Conservation (phyloP, 37 sponge, comb jelly and placozoan genomes). For the Halisarca cf. caerulea region DNA sequence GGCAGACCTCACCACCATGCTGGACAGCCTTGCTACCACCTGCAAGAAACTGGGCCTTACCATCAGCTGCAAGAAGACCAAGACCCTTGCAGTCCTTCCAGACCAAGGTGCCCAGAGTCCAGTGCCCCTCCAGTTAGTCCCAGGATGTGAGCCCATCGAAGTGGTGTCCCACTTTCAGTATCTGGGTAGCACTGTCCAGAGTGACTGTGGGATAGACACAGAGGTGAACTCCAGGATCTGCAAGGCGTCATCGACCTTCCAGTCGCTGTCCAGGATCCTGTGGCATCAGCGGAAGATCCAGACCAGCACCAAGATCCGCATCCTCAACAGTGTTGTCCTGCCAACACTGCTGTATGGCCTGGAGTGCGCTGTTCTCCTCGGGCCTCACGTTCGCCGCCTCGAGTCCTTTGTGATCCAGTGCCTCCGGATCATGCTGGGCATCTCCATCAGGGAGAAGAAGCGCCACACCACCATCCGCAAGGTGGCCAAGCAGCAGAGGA, state of each 20-base stretch:
- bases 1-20: not conserved
- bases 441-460: not conserved
- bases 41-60: conserved; percentile 5
- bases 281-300: not conserved
- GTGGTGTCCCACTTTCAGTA: not conserved
- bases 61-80: conserved; percentile 8
- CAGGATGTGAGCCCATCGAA: not conserved
- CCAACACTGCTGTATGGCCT: not conserved
- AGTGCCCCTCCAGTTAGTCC: not conserved
- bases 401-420: not conserved
- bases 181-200: conserved; percentile 40
- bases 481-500: not conserved
- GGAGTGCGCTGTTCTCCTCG: not conserved
- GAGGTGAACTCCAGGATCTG: conserved; percentile 49
- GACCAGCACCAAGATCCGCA: not conserved
- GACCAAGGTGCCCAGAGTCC: too few relatives aligned
- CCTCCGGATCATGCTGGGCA: not conserved
- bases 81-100: conserved; percentile 2
- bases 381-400: not conserved
- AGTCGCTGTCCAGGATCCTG: not conserved
- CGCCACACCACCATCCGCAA: not conserved
- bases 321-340: not conserved
- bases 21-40: not conserved
- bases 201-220: conserved; percentile 49
- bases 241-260: not conserved